A percentile compares a stretch with the other conserved stretches of the same genome.
phyloP scores from a whole-genome alignment of 2,797 vertebrate genomes.

The Cuculus canorus region DNA sequence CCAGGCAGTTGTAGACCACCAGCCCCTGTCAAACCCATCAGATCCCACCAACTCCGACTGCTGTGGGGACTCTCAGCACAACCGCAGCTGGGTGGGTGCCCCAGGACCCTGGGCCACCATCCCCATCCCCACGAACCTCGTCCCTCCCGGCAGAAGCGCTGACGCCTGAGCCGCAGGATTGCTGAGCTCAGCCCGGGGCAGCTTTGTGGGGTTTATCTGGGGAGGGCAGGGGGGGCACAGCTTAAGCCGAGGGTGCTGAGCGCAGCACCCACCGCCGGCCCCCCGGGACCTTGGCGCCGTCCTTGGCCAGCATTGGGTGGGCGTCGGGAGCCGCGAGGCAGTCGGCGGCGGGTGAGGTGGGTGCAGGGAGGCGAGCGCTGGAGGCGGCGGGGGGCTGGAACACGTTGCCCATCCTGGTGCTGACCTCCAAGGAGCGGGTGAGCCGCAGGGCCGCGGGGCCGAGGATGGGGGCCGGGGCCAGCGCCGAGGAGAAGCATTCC shows the following conservation, averaged over 20 bases:
- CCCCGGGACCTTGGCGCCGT: constrained; percentile 69
- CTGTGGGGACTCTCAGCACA: background rate
- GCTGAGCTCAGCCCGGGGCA: constrained; percentile 69
- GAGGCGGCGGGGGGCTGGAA: constrained; percentile 32
- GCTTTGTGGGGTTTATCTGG: constrained; percentile 44
- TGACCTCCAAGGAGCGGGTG: constrained; percentile 40
- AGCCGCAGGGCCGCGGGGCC: background rate
- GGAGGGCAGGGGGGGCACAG: background rate
- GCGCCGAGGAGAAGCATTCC: constrained; percentile 95
- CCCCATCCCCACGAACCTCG: too few relatives aligned
- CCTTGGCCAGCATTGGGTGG: constrained; percentile 87
- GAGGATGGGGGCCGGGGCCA: constrained; percentile 94
- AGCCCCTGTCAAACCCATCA: background rate
- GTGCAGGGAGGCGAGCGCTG: background rate
- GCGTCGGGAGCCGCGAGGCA: constrained; percentile 10
- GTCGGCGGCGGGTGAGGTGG: background rate
- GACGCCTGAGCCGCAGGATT: background rate
- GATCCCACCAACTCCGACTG: rapidly evolving
- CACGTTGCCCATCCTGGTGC: constrained; percentile 1
- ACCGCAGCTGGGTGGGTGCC: background rate
- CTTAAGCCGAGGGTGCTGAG: constrained; percentile 45
- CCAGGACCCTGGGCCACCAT: background rate
- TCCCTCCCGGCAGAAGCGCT: background rate
- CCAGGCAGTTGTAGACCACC: background rate
- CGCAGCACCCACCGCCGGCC: background rate